Percentiles rank a stretch among this genome's conserved stretches.
Evolutionary conservation across 2,888 invertebrate genomes (phyloP).

Genomic region (Lasiommata megera): DNA sequence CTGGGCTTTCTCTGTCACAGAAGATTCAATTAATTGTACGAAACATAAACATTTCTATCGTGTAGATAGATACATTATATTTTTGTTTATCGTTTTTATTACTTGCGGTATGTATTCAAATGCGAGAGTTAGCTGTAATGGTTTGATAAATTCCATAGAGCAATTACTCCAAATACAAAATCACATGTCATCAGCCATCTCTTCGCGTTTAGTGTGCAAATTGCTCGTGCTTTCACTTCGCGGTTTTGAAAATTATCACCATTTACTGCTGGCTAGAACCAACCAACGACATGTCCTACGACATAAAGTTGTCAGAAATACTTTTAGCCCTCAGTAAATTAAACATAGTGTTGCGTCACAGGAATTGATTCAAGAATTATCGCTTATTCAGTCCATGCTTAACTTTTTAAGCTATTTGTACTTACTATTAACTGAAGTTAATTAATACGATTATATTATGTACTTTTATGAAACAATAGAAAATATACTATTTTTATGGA

Average conservation of each 20-base stretch:
- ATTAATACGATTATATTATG: too few species aligned
- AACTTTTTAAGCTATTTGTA: too few species aligned
- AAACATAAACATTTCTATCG: too few species aligned
- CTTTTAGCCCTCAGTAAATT: too few species aligned
- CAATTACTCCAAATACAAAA: constrained; percentile 21
- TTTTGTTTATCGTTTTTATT: background rate
- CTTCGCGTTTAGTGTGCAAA: constrained; percentile 24
- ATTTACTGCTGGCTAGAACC: constrained; percentile 12
- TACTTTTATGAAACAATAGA: too few species aligned
- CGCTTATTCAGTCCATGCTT: too few species aligned
- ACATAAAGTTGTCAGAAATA: background rate
- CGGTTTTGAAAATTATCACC: constrained; percentile 22
- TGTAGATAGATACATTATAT: background rate
- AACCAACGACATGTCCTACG: background rate
- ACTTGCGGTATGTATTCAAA: background rate
- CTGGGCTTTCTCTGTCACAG: too few species aligned
- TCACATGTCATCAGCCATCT: constrained; percentile 25
- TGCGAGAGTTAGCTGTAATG: constrained; percentile 3
- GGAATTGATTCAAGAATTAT: too few species aligned
- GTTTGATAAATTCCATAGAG: constrained; percentile 4
- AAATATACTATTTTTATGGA: too few species aligned
- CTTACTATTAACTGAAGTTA: too few species aligned
- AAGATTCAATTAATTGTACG: too few species aligned
- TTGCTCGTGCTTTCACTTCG: constrained; percentile 31
- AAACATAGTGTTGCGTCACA: too few species aligned